Percentiles rank a stretch among this genome's conserved stretches.
These are phyloP conservation scores for Heliothis virescens DNA, from an alignment of 1,140 invertebrate species.

Conservation along the genomic window DNA sequence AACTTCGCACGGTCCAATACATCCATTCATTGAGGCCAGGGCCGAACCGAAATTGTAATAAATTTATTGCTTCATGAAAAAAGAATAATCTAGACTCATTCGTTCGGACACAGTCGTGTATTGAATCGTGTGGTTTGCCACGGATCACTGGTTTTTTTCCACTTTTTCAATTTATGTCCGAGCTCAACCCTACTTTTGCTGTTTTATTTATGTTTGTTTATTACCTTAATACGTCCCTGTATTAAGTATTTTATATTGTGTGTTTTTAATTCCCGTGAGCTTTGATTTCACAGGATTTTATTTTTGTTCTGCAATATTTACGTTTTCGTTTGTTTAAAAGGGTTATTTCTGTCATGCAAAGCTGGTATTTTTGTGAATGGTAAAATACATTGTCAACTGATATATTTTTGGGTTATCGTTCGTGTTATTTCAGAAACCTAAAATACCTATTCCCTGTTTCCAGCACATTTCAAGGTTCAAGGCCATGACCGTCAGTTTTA, in stretches of 20 bases:
- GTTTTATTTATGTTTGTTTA: background rate
- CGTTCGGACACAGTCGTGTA: constrained; percentile 38
- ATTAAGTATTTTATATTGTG: background rate
- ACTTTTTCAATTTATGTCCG: constrained; percentile 38
- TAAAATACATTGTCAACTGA: too few relatives aligned
- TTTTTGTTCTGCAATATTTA: background rate
- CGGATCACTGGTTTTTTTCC: constrained; percentile 25
- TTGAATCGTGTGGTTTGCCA: constrained; percentile 33
- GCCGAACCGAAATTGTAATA: constrained; percentile 25
- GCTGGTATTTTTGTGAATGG: background rate
- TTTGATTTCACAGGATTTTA: background rate
- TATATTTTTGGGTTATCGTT: too few relatives aligned
- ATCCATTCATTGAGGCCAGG: constrained; percentile 26
- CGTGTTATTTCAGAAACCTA: too few relatives aligned
- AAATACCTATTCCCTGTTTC: too few relatives aligned
- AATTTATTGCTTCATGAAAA: constrained; percentile 39
- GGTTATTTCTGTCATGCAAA: background rate
- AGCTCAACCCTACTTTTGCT: constrained; percentile 13
- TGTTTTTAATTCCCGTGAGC: background rate
- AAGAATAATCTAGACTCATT: constrained; percentile 36
- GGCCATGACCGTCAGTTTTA: too few relatives aligned
- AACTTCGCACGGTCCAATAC: constrained; percentile 21
- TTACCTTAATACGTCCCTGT: constrained; percentile 22
- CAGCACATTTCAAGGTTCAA: too few relatives aligned
- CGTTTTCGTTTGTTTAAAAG: background rate